phyloP scores from a whole-genome alignment of 2,113 vertebrate genomes.

The Lathamus discolor region DNA sequence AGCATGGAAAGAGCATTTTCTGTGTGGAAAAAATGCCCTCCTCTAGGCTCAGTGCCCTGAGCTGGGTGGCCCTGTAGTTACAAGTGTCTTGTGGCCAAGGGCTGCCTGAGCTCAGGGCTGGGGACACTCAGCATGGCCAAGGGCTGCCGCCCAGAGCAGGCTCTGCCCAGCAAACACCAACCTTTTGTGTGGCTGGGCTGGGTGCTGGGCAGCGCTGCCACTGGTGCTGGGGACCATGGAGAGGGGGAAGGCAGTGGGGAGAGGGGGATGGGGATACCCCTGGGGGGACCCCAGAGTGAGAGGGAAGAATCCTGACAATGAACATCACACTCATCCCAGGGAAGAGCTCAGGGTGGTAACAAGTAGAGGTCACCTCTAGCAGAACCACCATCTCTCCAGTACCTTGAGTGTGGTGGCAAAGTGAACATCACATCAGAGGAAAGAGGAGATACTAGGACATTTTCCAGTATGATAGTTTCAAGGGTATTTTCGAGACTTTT shows the following conservation, averaged over 20 bases:
- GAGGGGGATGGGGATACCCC: background rate
- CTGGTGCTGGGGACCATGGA: background rate
- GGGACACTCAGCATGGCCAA: background rate
- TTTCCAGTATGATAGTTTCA: background rate
- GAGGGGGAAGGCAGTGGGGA: background rate
- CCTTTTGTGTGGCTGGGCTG: background rate
- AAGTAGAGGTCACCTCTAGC: background rate
- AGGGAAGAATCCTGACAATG: background rate
- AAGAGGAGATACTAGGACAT: background rate
- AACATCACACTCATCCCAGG: background rate
- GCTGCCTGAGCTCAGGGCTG: background rate
- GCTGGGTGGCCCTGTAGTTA: background rate
- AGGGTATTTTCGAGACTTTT: background rate
- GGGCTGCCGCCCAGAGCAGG: background rate
- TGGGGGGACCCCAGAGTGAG: background rate
- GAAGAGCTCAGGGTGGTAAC: background rate
- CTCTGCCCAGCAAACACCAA: background rate
- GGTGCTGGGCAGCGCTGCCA: background rate
- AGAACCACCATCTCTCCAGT: background rate
- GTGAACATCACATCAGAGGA: background rate
- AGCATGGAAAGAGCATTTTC: background rate
- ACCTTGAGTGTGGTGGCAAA: background rate
- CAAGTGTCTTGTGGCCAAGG: background rate
- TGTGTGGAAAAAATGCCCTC: fast-evolving
- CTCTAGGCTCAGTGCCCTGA: background rate